Evolutionary conservation across 30 jellyfish, hydroid and myxozoan species (phyloP), one percentile per base, ranked within the genome.

Genomic region (Turritopsis dohrnii): DNA sequence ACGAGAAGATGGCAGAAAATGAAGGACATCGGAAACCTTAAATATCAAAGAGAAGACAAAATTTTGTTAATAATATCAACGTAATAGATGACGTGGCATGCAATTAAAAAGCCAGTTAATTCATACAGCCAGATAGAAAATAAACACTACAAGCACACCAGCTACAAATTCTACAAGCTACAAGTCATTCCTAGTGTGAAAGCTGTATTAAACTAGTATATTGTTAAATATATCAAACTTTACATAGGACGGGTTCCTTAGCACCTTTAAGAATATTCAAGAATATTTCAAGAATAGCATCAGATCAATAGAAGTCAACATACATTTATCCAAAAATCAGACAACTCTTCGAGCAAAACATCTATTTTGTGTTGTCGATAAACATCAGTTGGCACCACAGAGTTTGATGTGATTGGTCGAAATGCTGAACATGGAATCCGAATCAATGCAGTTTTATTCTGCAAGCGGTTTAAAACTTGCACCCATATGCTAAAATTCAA

Each of bases 301-400:
- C 9, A 69, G 22, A 69, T n/a, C 17, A 17, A 7, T 69, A 69
- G 30, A 23, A 69, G 77, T 27, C 28, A 53, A 79, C 95, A 53
- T 66, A 91, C 97, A 74, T 91, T 91, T n/a, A 91, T 83, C 97
- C 97, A 91, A 75, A 28, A 41, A 65, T 86, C 90, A 26, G 96
- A 91, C 26, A 25, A n/a, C 53, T 91, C 97, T 79, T 91, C 97
- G 0, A 86, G 31, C 25, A 91, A 29, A 28, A 91, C 69, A 28
- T 89, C 88, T 80, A 90, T 86, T 53, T 90, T 90, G 30, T 82
- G 82, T 22, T 73, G 60, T 28, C 86, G 85, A 29, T 19, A 28
- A 27, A 22, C 74, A 18, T 82, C 75, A 18, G 53, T 65, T 66
- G 71, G 83, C 8, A 29, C 52, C 7, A 21, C 76, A 7, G 72